Evolutionary conservation across 2,888 invertebrate species (phyloP), one percentile per base, ranked within the genome.

Genomic region (Latrodectus hesperus): DNA sequence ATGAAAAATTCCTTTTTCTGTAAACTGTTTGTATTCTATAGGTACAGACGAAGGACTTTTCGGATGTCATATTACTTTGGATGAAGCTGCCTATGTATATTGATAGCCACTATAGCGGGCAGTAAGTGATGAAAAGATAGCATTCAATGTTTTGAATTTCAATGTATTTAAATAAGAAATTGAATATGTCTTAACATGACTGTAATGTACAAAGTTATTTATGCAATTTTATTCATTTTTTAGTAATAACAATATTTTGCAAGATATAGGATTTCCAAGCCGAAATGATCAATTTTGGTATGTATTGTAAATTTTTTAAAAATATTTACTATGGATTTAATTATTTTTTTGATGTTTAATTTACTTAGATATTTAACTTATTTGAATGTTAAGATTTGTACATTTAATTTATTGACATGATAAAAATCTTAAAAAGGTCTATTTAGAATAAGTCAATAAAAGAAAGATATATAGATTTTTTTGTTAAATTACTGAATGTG

Each of bases 241-340:
- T 49, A 84, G 84, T 8, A 53, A n/a, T 26, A 77, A 84, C 52
- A 49, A 84, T 14, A 65, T 67, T n/a, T 16, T 84, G 0, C 22
- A n/a, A 16, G 74, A 73, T 51, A 65, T 74, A 38, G 68, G 79
- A 60, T 51, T 12, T 68, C 26, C 67, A 12, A 68, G 17, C 38
- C 53, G 53, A 17, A 84, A 68, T 38, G 78, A 85, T 71, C 79
- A 80, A 26, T 85, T 85, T 75, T 85, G 85, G 85, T 84, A 79
- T 60, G 84, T 72, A 60, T 60, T 16, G 38, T 38, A 38, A 38
- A 38, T 38, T 38, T 38, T 38, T 38, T 38, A 38, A 38, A 38
- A 6, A 38, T 38, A 6, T 22, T 22, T 38, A 38, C 38, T 38
- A 38, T 1, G 38, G 5, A 38, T 38, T 38, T 6, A 6, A 38